Evolutionary conservation across 2,888 invertebrate species (phyloP), one percentile per base, ranked within the genome.

Genomic region (Eupeodes latifasciatus): DNA sequence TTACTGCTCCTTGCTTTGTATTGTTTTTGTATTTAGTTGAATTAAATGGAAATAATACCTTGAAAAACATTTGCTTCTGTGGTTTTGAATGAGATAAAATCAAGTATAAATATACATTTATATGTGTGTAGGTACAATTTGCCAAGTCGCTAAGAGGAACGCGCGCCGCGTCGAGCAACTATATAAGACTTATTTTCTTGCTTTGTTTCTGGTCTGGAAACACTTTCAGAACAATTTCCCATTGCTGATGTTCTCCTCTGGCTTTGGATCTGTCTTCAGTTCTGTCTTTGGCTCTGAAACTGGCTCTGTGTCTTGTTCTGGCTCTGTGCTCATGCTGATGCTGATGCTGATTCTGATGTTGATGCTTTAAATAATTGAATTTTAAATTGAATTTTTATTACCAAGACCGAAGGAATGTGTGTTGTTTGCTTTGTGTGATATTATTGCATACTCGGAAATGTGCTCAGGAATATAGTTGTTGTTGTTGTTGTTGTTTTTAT

Each of bases 331-430:
- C 5, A 4, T 40, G 40, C 40, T 9, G 40, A 40, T 5, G 36
- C 36, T 4, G 16, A 16, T 53, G 12, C 57, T 59, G 14, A 14
- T 51, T 16, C 16, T 62, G 53, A 36, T 64, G 53, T 16, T 40
- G 40, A 55, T 69, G 36, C 9, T 69, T 69, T 69, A 51, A 67
- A 67, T 67, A 51, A 66, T 66, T 47, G 66, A 55, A 55, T 55
- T 71, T 71, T 16, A 55, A 49, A 71, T 71, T 71, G 55, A 55
- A 71, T 55, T 71, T 71, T 55, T 71, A 71, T 19, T 55, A 40
- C 40, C 40, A 5, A 36, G 12, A 40, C 40, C 53, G 9, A 36
- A 7, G 11, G 67, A 36, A 49, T 49, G 49, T 66, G 66, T 66
- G 51, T n/a, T 67, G 40, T 40, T 40, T 69, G 36, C 49, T 7